Percentiles rank a stretch among this genome's conserved stretches.
These are phyloP conservation scores for Hipparchia semele DNA, from an alignment of 2,888 invertebrate genomes.

Conservation along the genomic window DNA sequence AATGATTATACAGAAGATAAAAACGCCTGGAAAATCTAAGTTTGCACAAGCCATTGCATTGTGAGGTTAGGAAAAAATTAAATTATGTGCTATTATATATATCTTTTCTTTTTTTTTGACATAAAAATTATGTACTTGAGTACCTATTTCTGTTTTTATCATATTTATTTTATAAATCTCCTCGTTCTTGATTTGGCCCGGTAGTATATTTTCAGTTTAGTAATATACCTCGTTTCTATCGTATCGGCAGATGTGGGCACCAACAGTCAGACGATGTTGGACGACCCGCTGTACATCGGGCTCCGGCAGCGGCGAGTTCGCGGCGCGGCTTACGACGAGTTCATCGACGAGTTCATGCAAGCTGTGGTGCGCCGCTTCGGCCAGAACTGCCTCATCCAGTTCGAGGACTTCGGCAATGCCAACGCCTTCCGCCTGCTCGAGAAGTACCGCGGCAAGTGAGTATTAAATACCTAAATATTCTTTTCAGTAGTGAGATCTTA, in stretches of 20 bases:
- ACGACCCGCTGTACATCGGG: slow-evolving; percentile 98
- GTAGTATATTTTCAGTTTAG: no score
- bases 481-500: neutral
- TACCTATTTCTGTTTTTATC: no score
- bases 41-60: no score
- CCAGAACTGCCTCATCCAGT: slow-evolving; percentile 93
- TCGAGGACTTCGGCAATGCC: slow-evolving; percentile 99
- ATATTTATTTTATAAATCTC: neutral
- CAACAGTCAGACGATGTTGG: slow-evolving; percentile 91
- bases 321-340: slow-evolving; percentile 94
- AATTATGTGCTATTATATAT: no score
- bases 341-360: slow-evolving; percentile 98
- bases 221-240: neutral
- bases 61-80: no score
- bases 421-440: slow-evolving; percentile 97
- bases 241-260: slow-evolving; percentile 91
- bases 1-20: no score
- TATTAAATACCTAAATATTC: slow-evolving; percentile 20
- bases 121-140: no score
- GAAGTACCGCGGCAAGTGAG: slow-evolving; percentile 92
- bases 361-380: slow-evolving; percentile 94
- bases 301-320: slow-evolving; percentile 92
- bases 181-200: neutral
- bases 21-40: no score
- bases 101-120: no score